Conservation (phyloP, 92 coral and sea anemone species). For the Parazoanthus atlanticus region DNA sequence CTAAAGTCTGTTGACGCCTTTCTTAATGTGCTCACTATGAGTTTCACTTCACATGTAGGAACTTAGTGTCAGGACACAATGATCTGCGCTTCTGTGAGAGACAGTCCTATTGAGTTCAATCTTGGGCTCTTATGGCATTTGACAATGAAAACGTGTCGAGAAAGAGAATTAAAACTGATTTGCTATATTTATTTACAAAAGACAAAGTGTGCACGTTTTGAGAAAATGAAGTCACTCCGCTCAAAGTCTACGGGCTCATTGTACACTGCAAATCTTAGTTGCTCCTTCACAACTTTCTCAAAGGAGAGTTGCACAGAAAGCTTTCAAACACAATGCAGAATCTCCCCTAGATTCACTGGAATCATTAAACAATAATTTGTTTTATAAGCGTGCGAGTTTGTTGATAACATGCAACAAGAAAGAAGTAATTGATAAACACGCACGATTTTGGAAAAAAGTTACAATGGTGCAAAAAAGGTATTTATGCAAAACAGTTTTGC, state of each 20-base stretch:
- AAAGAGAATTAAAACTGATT: conserved; percentile 32
- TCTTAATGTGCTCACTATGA: background rate
- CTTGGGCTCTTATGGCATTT: conserved; percentile 33
- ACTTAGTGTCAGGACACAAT: background rate
- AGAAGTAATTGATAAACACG: background rate
- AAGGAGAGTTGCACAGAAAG: background rate
- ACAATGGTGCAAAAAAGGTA: background rate
- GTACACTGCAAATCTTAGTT: background rate
- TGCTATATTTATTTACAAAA: conserved; percentile 43
- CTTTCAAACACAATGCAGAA: background rate
- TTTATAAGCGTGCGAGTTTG: conserved; percentile 11
- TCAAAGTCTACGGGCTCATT: background rate
- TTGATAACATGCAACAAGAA: conserved; percentile 13
- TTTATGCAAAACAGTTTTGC: conserved; percentile 27
- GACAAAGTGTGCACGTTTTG: conserved; percentile 48
- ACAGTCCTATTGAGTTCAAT: conserved; percentile 6
- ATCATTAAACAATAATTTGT: background rate
- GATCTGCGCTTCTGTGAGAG: background rate
- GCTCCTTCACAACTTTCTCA: background rate
- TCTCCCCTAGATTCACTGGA: background rate
- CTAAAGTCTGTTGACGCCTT: conserved; percentile 30
- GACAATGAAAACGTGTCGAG: conserved; percentile 50
- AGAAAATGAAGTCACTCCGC: background rate
- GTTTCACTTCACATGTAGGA: conserved; percentile 10
- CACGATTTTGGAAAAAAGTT: background rate